Conservation (phyloP, 1,140 invertebrate species). For the Saxidomus purpurata region DNA sequence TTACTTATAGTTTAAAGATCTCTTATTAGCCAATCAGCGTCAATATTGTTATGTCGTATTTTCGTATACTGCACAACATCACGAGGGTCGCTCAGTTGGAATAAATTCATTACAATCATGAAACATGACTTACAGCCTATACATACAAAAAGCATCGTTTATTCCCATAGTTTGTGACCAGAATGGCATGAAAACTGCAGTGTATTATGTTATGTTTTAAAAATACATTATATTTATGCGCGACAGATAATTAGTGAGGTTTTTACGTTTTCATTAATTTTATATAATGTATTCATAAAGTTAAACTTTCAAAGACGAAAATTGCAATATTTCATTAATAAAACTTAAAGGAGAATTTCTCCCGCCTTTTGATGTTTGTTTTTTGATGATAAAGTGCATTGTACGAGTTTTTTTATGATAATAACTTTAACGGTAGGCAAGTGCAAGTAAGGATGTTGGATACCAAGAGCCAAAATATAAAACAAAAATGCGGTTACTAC, state of each 20-base stretch:
- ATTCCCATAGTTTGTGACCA: neutral
- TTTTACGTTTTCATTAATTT: slow-evolving; percentile 33
- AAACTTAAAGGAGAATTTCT: neutral
- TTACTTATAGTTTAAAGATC: no score
- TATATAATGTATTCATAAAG: slow-evolving; percentile 33
- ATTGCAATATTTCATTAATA: slow-evolving; percentile 36
- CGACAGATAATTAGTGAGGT: neutral
- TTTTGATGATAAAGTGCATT: slow-evolving; percentile 35
- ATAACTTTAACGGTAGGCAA: neutral
- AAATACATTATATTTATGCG: neutral
- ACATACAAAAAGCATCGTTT: neutral
- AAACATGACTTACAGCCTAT: neutral
- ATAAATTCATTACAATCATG: no score
- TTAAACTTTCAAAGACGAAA: slow-evolving; percentile 30
- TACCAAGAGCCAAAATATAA: no score
- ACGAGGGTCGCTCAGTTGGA: no score
- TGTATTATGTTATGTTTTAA: neutral
- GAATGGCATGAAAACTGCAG: neutral
- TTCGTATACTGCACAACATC: no score
- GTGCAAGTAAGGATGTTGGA: neutral
- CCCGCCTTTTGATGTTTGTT: slow-evolving; percentile 27
- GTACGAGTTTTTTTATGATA: slow-evolving; percentile 22
- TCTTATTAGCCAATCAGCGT: no score
- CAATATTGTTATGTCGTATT: no score
- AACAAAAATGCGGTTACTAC: no score